Evolutionary conservation across 2,113 vertebrate species (phyloP).

Genomic region (Bubo scandiacus): DNA sequence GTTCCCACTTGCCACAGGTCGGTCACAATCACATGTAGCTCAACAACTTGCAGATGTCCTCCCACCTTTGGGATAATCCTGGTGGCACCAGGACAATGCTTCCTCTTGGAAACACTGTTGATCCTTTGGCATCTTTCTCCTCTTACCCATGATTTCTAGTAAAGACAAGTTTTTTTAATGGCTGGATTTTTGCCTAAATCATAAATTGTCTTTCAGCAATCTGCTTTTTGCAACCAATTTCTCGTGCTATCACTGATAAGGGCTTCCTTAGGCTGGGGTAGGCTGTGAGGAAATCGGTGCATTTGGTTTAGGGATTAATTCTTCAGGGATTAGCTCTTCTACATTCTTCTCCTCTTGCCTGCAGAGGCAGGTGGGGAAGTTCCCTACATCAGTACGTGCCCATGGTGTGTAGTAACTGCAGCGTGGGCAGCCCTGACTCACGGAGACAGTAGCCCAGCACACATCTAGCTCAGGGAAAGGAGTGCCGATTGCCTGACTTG

Average conservation of each 20-base stretch:
- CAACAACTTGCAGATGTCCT: not conserved
- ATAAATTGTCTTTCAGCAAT: not conserved
- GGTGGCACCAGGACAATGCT: not conserved
- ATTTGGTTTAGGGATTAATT: not conserved
- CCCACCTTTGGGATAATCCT: not conserved
- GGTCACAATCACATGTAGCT: not conserved
- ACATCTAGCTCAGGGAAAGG: not conserved
- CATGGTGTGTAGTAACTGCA: not conserved
- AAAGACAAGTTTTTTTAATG: not conserved
- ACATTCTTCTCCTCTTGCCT: not conserved
- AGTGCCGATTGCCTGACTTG: not conserved
- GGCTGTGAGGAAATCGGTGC: not conserved
- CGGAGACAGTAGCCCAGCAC: not conserved
- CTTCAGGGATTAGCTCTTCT: not conserved
- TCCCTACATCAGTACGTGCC: not conserved
- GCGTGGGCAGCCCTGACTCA: not conserved
- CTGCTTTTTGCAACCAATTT: not conserved
- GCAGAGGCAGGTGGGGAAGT: not conserved
- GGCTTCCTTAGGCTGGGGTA: not conserved
- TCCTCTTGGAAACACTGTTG: not conserved
- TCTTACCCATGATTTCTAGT: not conserved
- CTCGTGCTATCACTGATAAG: not conserved
- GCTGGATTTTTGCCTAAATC: not conserved
- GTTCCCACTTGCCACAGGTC: not conserved
- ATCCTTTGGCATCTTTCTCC: not conserved